phyloP scores from a whole-genome alignment of 1,140 invertebrate species.

The Zaprionus kolodkinae region DNA sequence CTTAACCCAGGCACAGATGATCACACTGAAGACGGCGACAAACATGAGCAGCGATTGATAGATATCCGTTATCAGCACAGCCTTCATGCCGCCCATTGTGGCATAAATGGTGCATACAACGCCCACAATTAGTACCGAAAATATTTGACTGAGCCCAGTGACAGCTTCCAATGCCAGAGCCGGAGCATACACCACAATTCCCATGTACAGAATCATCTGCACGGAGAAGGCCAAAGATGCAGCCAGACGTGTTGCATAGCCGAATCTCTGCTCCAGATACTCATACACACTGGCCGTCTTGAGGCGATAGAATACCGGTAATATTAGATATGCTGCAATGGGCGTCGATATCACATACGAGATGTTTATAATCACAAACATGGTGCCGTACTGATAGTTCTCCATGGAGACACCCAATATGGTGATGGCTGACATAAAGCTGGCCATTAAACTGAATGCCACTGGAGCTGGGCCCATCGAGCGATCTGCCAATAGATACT shows the following conservation, averaged over 20 bases:
- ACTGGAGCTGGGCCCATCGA: constrained; percentile 88
- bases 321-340: constrained; percentile 91
- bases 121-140: constrained; percentile 92
- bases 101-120: constrained; percentile 94
- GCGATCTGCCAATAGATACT: constrained; percentile 74
- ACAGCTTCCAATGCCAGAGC: constrained; percentile 95
- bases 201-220: constrained; percentile 96
- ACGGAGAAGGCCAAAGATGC: constrained; percentile 91
- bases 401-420: constrained; percentile 94
- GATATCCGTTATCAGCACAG: constrained; percentile 94
- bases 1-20: constrained; percentile 88
- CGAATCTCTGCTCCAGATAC: constrained; percentile 94
- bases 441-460: constrained; percentile 94
- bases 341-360: constrained; percentile 92
- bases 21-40: constrained; percentile 89
- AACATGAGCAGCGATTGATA: constrained; percentile 94
- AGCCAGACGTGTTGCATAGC: constrained; percentile 87
- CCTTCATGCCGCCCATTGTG: constrained; percentile 94
- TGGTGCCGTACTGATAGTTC: constrained; percentile 93
- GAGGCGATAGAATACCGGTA: constrained; percentile 95
- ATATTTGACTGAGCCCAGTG: constrained; percentile 89
- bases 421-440: constrained; percentile 97
- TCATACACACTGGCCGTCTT: constrained; percentile 95
- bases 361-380: constrained; percentile 93
- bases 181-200: constrained; percentile 96